phyloP scores from a whole-genome alignment of 1,140 invertebrate genomes.

The Drosophila orosa region DNA sequence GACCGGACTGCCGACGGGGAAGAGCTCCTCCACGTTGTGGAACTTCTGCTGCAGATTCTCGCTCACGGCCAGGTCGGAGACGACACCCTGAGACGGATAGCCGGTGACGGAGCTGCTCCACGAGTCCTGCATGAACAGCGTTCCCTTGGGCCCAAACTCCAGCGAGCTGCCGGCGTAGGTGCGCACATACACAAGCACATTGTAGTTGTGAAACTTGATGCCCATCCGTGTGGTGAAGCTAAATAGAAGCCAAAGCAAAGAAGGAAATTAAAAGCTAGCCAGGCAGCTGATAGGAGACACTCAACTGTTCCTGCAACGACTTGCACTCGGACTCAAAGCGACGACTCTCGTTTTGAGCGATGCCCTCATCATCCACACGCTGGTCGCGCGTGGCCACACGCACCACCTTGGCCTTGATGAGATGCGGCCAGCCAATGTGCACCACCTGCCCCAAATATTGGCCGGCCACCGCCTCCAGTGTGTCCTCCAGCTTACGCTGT shows the following conservation, averaged over 20 bases:
- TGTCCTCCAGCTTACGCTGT: slow-evolving; percentile 68
- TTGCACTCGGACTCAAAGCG: slow-evolving; percentile 63
- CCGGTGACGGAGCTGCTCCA: slow-evolving; percentile 65
- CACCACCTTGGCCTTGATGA: slow-evolving; percentile 88
- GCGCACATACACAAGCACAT: slow-evolving; percentile 90
- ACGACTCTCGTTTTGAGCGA: slow-evolving; percentile 43
- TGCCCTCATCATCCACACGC: slow-evolving; percentile 43
- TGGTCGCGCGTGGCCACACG: slow-evolving; percentile 49
- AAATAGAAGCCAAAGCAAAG: slow-evolving; percentile 3
- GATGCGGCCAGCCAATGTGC: slow-evolving; percentile 95
- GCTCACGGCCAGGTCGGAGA: slow-evolving; percentile 53
- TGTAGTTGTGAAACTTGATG: slow-evolving; percentile 90
- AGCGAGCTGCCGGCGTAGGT: slow-evolving; percentile 89
- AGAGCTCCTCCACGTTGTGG: slow-evolving; percentile 89
- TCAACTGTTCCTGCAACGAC: slow-evolving; percentile 76
- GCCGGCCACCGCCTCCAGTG: slow-evolving; percentile 85
- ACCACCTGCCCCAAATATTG: slow-evolving; percentile 90
- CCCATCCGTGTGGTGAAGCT: slow-evolving; percentile 88
- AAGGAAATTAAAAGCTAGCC: neutral
- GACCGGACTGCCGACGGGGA: slow-evolving; percentile 87
- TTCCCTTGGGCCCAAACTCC: slow-evolving; percentile 85
- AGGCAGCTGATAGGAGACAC: slow-evolving; percentile 12
- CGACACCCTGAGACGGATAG: slow-evolving; percentile 86
- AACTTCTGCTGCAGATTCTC: slow-evolving; percentile 48
- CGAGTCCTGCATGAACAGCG: slow-evolving; percentile 51